Evolutionary conservation across 2,797 vertebrate genomes (phyloP).

Genomic region (Chelidonichthys spinosus): DNA sequence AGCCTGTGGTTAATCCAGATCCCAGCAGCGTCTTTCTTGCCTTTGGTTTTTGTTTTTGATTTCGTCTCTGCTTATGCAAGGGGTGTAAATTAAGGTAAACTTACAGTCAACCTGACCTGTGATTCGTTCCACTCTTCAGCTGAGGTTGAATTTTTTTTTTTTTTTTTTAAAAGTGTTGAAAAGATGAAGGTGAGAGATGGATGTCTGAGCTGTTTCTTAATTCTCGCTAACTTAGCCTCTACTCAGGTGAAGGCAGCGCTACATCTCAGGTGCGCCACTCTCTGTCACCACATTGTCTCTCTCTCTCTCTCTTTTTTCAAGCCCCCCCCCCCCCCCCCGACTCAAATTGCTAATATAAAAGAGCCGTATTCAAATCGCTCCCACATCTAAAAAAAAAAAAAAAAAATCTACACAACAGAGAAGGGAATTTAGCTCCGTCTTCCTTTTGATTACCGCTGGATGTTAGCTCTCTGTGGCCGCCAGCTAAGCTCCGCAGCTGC

Average conservation of each 20-base stretch:
- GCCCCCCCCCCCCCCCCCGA: constrained; percentile 21
- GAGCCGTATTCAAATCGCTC: constrained; percentile 21
- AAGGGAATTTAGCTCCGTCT: constrained; percentile 54
- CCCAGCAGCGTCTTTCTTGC: constrained; percentile 38
- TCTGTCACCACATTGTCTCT: background rate
- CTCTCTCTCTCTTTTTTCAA: background rate
- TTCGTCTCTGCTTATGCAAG: constrained; percentile 45
- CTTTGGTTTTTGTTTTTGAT: constrained; percentile 65
- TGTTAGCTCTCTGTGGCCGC: constrained; percentile 44
- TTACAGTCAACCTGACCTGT: constrained; percentile 47
- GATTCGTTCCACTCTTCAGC: constrained; percentile 54
- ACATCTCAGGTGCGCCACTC: background rate
- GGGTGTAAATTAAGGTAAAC: constrained; percentile 63
- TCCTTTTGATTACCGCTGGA: constrained; percentile 72
- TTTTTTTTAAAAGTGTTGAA: constrained; percentile 14
- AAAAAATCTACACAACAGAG: constrained; percentile 9
- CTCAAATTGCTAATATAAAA: constrained; percentile 29
- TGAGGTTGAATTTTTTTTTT: background rate
- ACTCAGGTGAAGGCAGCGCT: background rate
- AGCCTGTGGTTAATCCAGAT: constrained; percentile 72
- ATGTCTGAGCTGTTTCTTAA: constrained; percentile 1
- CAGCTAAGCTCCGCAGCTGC: constrained; percentile 49
- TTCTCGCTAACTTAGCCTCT: background rate
- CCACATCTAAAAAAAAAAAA: constrained; percentile 1
- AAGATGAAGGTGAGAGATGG: constrained; percentile 39